Conservation (phyloP, 2,797 vertebrate species). For the Acrossocheilus wenchowensis region DNA sequence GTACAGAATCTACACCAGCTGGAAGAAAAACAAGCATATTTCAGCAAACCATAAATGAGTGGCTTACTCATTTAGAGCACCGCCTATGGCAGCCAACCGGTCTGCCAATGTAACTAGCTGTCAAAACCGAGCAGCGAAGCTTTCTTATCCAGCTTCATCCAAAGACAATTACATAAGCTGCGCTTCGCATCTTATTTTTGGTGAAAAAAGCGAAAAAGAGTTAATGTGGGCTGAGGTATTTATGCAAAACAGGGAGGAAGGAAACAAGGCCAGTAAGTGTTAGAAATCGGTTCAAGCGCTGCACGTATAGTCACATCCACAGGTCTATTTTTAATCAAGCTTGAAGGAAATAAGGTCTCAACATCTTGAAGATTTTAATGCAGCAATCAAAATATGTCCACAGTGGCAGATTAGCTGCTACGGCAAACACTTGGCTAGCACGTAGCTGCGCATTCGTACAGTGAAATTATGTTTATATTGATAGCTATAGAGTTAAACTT, state of each 20-base stretch:
- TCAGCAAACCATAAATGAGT: constrained; percentile 40
- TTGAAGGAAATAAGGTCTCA: constrained; percentile 27
- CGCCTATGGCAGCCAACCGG: constrained; percentile 42
- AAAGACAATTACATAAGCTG: constrained; percentile 50
- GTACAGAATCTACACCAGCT: constrained; percentile 13
- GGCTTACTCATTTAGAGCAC: constrained; percentile 40
- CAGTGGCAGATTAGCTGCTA: not conserved
- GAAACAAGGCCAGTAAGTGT: constrained; percentile 60
- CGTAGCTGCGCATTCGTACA: not conserved
- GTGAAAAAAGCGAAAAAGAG: constrained; percentile 32
- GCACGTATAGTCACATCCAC: constrained; percentile 52
- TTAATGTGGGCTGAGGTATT: constrained; percentile 61
- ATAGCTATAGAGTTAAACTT: constrained; percentile 8
- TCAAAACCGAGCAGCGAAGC: constrained; percentile 39
- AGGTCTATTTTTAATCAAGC: constrained; percentile 59
- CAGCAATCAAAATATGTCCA: constrained; percentile 15
- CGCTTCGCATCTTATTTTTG: constrained; percentile 54
- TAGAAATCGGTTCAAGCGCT: constrained; percentile 52
- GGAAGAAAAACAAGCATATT: constrained; percentile 32
- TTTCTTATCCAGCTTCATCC: constrained; percentile 48
- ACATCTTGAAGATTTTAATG: constrained; percentile 26
- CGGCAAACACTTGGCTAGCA: not conserved
- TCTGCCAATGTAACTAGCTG: constrained; percentile 52
- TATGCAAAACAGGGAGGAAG: constrained; percentile 60
- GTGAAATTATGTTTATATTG: constrained; percentile 6